Percentiles rank a stretch among this genome's conserved stretches.
Conservation (phyloP, 2,113 vertebrate genomes). For the Cavia porcellus region DNA sequence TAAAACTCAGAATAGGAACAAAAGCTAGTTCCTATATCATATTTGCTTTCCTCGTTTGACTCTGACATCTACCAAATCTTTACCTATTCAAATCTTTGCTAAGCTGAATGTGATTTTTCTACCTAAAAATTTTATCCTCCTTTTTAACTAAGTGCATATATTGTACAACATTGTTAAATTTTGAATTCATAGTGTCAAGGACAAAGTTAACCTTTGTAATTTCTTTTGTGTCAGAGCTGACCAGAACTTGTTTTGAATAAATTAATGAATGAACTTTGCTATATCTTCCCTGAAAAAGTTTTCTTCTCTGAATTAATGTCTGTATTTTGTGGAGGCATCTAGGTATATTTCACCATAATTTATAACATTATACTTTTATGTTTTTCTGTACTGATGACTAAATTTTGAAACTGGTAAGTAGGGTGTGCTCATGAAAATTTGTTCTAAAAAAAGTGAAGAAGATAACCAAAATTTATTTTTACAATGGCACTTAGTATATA, state of each 20-base stretch:
- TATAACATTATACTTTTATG: neutral
- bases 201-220: neutral
- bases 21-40: neutral
- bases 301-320: neutral
- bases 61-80: neutral
- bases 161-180: neutral
- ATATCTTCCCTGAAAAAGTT: neutral
- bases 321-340: neutral
- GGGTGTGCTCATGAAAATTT: neutral
- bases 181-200: neutral
- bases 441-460: neutral
- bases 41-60: neutral
- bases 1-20: neutral
- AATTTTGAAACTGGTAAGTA: neutral
- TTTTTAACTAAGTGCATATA: neutral
- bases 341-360: neutral
- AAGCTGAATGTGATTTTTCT: neutral
- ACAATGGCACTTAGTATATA: neutral
- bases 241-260: neutral
- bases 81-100: neutral
- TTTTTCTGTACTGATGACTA: neutral
- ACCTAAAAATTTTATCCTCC: neutral
- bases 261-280: neutral
- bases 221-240: neutral
- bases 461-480: neutral